Evolutionary conservation across 2,113 vertebrate genomes (phyloP), one percentile per base, ranked within the genome.

Genomic region (Scortum barcoo): DNA sequence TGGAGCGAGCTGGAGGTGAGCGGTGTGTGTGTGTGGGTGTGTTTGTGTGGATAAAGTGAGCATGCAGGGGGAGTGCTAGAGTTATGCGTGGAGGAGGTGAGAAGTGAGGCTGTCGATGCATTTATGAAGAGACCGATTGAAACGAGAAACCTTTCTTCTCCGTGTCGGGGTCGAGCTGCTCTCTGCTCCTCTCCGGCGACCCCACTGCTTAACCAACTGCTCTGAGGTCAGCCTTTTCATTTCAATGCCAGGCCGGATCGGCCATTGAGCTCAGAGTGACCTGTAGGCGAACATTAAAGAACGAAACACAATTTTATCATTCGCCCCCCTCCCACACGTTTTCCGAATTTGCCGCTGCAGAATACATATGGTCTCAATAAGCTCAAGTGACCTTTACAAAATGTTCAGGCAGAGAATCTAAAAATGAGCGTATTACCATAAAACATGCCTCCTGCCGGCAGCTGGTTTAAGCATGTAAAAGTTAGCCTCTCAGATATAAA

Each of bases 161-260:
- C 16, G 4, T 76, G 67, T 80, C 81, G 56, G 78, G 9, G 76
- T 70, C 3, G 71, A 69, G 84, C 82, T 74, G 57, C 85, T 91
- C 80, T 48, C 44, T 76, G 86, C 72, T 84, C 72, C 60, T 85
- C 66, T 82, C 51, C 12, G 28, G 36, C 61, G 86, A 90, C 88
- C 93, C 79, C 17, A 19, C 86, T 84, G 90, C 88, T 93, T 85
- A 87, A 92, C 88, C 80, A 88, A 86, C 88, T 86, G 87, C 81
- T 89, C 83, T 26, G 26, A 82, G 89, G 92, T 93, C 91, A 88
- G 71, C 44, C 62, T 66, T 61, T 91, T 91, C 71, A 90, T 79
- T 85, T 83, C 68, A 42, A 12, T 70, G 77, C 72, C 78, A 75
- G 78, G 28, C 38, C 22, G 54, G 58, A 69, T 60, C 12, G 33